These are phyloP conservation scores for Eueremaeus valkanovi DNA, from an alignment of 2,888 invertebrate genomes.

Conservation along the genomic window DNA sequence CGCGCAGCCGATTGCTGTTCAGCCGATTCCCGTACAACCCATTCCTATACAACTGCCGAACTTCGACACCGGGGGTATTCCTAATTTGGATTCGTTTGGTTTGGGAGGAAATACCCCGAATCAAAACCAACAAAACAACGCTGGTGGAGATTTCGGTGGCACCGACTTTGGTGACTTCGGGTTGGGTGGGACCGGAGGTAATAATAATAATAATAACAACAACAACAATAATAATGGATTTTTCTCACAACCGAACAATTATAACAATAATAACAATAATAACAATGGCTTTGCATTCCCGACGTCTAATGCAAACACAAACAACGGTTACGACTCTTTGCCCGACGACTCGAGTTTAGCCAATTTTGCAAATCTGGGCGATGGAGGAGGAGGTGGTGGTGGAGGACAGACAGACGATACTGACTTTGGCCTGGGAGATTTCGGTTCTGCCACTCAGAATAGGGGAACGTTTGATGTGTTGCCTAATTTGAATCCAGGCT, in stretches of 20 bases:
- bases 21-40: constrained; percentile 3
- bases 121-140: not conserved
- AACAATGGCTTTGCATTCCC: constrained; percentile 14
- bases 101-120: not conserved
- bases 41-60: not conserved
- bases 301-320: not conserved
- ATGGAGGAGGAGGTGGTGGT: not conserved
- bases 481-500: not conserved
- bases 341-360: not conserved
- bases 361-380: constrained; percentile 7
- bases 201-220: not conserved
- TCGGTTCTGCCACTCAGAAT: constrained; percentile 20
- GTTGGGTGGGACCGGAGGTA: not conserved
- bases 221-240: constrained; percentile 8
- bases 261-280: constrained; percentile 26
- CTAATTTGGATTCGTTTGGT: not conserved
- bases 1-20: not conserved
- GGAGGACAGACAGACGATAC: not conserved
- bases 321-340: not conserved
- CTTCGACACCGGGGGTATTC: not conserved
- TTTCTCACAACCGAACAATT: constrained; percentile 2
- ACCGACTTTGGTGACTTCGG: not conserved
- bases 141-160: not conserved
- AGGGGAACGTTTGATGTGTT: constrained; percentile 15
- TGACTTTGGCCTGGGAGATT: constrained; percentile 18